A percentile compares a stretch with the other conserved stretches of the same genome.
phyloP scores from a whole-genome alignment of 2,797 vertebrate genomes.

The Manis pentadactyla region DNA sequence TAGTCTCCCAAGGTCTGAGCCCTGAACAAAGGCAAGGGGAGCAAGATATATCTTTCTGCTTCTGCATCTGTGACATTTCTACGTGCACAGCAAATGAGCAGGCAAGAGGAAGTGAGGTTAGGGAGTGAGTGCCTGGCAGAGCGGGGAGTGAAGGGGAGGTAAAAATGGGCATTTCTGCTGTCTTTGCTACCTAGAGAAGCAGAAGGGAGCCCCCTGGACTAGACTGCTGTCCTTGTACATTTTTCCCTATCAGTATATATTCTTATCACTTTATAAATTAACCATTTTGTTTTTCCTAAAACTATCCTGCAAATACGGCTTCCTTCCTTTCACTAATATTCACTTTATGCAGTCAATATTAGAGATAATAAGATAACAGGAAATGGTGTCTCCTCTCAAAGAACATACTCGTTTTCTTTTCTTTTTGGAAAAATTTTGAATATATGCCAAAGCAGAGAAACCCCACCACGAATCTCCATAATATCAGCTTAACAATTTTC shows the following conservation, averaged over 20 bases:
- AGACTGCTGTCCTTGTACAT: too few relatives aligned
- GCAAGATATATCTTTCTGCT: too few relatives aligned
- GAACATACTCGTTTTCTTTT: background rate
- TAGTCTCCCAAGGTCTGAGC: too few relatives aligned
- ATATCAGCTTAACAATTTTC: background rate
- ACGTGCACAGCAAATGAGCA: too few relatives aligned
- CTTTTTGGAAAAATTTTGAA: background rate
- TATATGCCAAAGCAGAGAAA: background rate
- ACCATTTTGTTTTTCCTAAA: background rate
- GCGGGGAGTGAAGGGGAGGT: too few relatives aligned
- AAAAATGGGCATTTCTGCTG: too few relatives aligned
- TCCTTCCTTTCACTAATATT: background rate
- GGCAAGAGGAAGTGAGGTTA: too few relatives aligned
- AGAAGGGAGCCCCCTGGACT: too few relatives aligned
- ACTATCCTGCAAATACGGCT: background rate
- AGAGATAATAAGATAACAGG: background rate
- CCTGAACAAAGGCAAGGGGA: too few relatives aligned
- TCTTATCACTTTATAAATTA: background rate
- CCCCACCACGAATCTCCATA: background rate
- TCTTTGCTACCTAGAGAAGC: too few relatives aligned
- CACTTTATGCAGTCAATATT: background rate
- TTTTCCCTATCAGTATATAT: background rate
- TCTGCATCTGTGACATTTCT: too few relatives aligned
- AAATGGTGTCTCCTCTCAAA: background rate
- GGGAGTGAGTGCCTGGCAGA: too few relatives aligned